Evolutionary conservation across 2,113 vertebrate genomes (phyloP).

Genomic region (Lophura nycthemera): DNA sequence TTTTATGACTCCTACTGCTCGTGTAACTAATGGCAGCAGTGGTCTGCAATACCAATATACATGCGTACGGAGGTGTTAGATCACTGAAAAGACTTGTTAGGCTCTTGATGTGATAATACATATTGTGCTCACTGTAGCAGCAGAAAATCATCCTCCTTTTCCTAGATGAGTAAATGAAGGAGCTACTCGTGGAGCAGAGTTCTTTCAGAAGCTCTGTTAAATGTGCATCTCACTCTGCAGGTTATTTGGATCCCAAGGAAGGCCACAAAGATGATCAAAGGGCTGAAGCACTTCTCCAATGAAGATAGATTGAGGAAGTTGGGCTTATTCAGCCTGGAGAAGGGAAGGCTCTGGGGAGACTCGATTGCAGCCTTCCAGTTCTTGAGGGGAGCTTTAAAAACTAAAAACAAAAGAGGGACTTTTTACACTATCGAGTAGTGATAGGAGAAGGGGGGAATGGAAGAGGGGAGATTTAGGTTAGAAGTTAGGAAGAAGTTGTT

Average conservation of each 20-base stretch:
- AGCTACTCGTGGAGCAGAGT: background rate
- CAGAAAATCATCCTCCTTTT: background rate
- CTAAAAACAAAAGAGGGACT: no score
- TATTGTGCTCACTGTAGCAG: background rate
- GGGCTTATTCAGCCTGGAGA: no score
- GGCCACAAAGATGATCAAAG: no score
- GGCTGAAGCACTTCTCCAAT: no score
- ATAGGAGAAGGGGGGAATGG: no score
- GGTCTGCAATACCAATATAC: background rate
- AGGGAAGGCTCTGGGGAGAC: no score
- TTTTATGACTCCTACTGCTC: background rate
- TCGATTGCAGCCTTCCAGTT: no score
- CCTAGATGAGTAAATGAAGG: background rate
- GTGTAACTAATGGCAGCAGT: accelerated
- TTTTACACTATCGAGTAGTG: no score
- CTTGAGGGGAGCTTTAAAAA: no score
- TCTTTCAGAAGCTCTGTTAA: background rate
- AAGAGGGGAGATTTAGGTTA: no score
- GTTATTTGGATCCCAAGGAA: background rate
- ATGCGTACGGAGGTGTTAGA: background rate
- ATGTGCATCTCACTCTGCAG: accelerated
- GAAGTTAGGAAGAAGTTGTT: no score
- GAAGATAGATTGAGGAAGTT: no score
- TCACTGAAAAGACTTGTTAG: background rate
- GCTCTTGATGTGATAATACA: background rate